Base-by-base conservation (phyloP, 2,113 vertebrate genomes). In the Sinocyclocheilus maitianheensis region DNA sequence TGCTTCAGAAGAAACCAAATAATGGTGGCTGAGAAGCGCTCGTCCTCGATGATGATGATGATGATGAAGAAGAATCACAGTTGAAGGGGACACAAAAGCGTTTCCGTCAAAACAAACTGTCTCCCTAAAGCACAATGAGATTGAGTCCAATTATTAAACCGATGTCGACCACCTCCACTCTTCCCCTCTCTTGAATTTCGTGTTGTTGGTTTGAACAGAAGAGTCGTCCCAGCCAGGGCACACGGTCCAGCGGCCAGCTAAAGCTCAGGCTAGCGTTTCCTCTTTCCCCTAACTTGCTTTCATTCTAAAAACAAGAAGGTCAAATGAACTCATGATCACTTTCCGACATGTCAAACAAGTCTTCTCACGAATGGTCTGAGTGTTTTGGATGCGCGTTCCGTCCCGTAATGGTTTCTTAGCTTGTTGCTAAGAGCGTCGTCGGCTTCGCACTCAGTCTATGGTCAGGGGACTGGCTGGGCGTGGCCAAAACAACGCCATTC, bases 381-480 rank as follows among this genome's bases (percentile, higher is more conserved):
- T 55, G 69, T 77, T 86, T 2, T 81, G 5, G n/a, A 88, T 2
- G 6, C 8, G 77, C 77, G 85, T 89, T 91, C 91, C 91, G 90
- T 81, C 62, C 9, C 7, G 40, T 48, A 34, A 48, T 78, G 82
- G 84, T 89, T 88, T 71, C 76, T 89, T 88, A 83, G 84, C 91
- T 93, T 92, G 94, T 95, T 95, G 94, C 95, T 95, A 95, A 93
- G 95, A 92, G 93, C 92, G 91, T 94, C 94, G 93, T 91, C 92
- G 16, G 85, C 30, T 85, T 84, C 84, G 78, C 26, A 26, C 26
- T 26, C 26, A 26, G 26, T 26, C 26, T 26, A 26, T 26, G 26
- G 26, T 26, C 30, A 30, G 30, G 84, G 48, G 88, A 82, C 22
- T 88, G 89, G 30, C 51, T 5, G 43, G 92, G 90, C 84, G 91